Conservation (phyloP, 2,797 vertebrate genomes). For the Macroramphosus scolopax region DNA sequence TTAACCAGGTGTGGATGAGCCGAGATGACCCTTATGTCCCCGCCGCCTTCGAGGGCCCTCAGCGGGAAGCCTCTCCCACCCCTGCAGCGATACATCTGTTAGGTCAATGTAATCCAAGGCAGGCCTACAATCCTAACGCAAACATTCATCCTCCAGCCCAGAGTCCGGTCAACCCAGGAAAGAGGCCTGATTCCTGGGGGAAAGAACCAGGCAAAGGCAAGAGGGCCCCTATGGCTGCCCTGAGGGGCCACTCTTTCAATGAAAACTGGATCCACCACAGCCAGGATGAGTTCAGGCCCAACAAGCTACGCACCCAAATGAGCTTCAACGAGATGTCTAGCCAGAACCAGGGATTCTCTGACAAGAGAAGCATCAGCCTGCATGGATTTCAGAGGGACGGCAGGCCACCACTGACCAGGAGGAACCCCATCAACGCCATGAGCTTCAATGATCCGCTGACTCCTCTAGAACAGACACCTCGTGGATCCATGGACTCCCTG, state of each 20-base stretch:
- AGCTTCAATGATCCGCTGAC: constrained; percentile 92
- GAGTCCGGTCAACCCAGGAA: constrained; percentile 67
- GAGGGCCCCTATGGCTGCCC: constrained; percentile 87
- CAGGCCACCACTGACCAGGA: constrained; percentile 85
- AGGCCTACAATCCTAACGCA: constrained; percentile 84
- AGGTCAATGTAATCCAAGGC: constrained; percentile 89
- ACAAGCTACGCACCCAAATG: constrained; percentile 92
- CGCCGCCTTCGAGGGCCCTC: constrained; percentile 80
- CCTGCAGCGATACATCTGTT: constrained; percentile 83
- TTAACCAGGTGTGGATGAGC: constrained; percentile 94
- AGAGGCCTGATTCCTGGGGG: constrained; percentile 87
- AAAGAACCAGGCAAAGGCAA: constrained; percentile 89
- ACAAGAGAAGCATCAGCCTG: constrained; percentile 88
- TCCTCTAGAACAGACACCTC: constrained; percentile 91
- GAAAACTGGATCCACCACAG: constrained; percentile 94
- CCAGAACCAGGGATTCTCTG: constrained; percentile 86
- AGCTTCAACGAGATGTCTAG: constrained; percentile 95
- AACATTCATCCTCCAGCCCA: constrained; percentile 75
- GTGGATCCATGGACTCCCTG: constrained; percentile 93
- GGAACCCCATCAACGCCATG: constrained; percentile 89
- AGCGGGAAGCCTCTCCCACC: constrained; percentile 73
- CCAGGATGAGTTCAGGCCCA: constrained; percentile 91
- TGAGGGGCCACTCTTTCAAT: constrained; percentile 87
- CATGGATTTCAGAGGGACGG: constrained; percentile 90
- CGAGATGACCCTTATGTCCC: constrained; percentile 89